Evolutionary conservation across 2,888 invertebrate species (phyloP), one percentile per base, ranked within the genome.

Genomic region (Syritta pipiens): DNA sequence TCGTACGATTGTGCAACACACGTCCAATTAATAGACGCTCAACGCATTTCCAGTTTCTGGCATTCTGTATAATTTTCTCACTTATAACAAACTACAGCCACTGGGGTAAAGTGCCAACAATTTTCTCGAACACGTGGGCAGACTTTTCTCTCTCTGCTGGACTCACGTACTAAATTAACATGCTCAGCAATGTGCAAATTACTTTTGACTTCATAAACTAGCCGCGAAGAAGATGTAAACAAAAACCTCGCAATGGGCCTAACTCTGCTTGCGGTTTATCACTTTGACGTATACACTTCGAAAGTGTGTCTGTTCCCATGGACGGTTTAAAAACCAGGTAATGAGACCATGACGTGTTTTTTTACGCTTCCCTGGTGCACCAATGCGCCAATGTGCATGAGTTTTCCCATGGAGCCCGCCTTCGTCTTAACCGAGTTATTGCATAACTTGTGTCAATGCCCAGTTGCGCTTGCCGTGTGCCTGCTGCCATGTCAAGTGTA

Each of bases 291-390:
- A n/a, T n/a, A 17, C 7, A 6, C 0, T 14, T 17, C 17, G 28
- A 30, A 17, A 17, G 37, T 1, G 37, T 37, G 6, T 37, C 19
- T n/a, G n/a, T n/a, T 30, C 30, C 30, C 30, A 30, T 30, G 30
- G n/a, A 30, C n/a, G 10, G 22, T 14, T 19, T 17, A 1, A 30
- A 49, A 49, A 30, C 22, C 10, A 10, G 10, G 24, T 53, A 37
- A 53, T 37, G 32, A 53, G 37, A 37, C 35, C 53, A 37, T 53
- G 14, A 37, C 22, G 53, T 53, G 53, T 53, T 24, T 10, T 44
- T 44, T 53, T 10, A 46, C 46, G 46, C 46, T 46, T 46, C 46
- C 12, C 24, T 24, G 44, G 44, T 24, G 44, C 44, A 22, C 12
- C 12, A 24, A 22, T 24, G 24, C 44, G 24, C 44, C 14, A n/a